phyloP scores from a whole-genome alignment of 30 jellyfish, hydroid and myxozoan genomes.

The Aurelia coerulea region DNA sequence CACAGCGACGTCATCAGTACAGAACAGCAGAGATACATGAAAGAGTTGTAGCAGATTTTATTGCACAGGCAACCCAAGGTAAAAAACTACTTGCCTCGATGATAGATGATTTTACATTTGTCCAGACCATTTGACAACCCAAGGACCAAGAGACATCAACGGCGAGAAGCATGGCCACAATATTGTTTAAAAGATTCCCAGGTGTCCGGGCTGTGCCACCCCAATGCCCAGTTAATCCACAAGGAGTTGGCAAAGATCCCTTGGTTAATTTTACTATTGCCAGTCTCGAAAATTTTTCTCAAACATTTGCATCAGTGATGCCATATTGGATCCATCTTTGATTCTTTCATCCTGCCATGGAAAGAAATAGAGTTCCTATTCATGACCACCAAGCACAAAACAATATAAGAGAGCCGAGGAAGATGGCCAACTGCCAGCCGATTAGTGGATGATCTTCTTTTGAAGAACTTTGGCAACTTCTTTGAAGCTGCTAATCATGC shows the following conservation, averaged over 20 bases:
- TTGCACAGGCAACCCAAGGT: constrained; percentile 5
- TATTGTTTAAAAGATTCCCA: constrained; percentile 4
- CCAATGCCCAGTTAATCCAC: constrained; percentile 4
- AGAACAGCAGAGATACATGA: constrained; percentile 12
- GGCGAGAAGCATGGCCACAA: constrained; percentile 27
- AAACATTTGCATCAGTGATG: constrained; percentile 17
- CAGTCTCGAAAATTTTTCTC: neutral
- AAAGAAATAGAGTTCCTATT: constrained; percentile 16
- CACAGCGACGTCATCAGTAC: constrained; percentile 16
- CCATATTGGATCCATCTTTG: constrained; percentile 9
- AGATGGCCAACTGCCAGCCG: constrained; percentile 11
- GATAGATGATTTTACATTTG: constrained; percentile 20
- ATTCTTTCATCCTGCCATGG: constrained; percentile 26
- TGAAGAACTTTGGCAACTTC: constrained; percentile 13
- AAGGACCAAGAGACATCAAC: constrained; percentile 12
- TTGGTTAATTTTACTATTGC: neutral
- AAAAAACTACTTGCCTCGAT: neutral
- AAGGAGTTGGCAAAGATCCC: neutral
- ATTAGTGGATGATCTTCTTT: constrained; percentile 19
- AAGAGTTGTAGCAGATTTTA: neutral
- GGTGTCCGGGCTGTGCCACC: constrained; percentile 23
- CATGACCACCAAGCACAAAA: constrained; percentile 25
- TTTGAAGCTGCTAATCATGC: constrained; percentile 40
- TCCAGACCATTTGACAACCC: constrained; percentile 17
- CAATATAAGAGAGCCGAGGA: constrained; percentile 4